Conservation (phyloP, 2,797 vertebrate species). For the Cryptoblepharus egeriae region DNA sequence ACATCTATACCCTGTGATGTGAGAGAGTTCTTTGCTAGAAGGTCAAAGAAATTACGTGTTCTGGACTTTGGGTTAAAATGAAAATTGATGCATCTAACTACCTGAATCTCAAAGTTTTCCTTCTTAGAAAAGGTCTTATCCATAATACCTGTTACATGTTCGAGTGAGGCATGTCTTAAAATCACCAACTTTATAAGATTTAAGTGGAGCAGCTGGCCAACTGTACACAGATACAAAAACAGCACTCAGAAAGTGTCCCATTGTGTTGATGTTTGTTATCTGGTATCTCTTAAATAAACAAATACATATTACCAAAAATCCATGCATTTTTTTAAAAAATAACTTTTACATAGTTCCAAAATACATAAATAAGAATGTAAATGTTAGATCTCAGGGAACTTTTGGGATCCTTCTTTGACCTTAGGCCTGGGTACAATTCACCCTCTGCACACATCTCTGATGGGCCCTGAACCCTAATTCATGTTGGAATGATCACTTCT, state of each 20-base stretch:
- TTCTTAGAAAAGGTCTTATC: not conserved
- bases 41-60: slow-evolving; percentile 32
- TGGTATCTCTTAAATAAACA: too few relatives aligned
- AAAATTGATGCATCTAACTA: slow-evolving; percentile 25
- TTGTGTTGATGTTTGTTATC: not conserved
- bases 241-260: not conserved
- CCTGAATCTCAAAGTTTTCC: not conserved
- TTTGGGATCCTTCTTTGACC: too few relatives aligned
- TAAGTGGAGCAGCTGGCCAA: too few relatives aligned
- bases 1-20: slow-evolving; percentile 37
- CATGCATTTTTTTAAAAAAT: too few relatives aligned
- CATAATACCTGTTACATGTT: not conserved
- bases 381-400: too few relatives aligned
- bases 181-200: not conserved
- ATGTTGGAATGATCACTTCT: too few relatives aligned
- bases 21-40: slow-evolving; percentile 22
- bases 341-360: not conserved
- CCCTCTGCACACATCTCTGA: too few relatives aligned
- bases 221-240: not conserved
- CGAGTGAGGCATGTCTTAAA: not conserved
- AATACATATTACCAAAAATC: too few relatives aligned
- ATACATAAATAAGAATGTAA: not conserved
- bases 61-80: not conserved
- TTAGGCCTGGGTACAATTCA: too few relatives aligned
- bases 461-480: not conserved